Conservation (phyloP, 2,888 invertebrate genomes). For the Chouioia cunea region DNA sequence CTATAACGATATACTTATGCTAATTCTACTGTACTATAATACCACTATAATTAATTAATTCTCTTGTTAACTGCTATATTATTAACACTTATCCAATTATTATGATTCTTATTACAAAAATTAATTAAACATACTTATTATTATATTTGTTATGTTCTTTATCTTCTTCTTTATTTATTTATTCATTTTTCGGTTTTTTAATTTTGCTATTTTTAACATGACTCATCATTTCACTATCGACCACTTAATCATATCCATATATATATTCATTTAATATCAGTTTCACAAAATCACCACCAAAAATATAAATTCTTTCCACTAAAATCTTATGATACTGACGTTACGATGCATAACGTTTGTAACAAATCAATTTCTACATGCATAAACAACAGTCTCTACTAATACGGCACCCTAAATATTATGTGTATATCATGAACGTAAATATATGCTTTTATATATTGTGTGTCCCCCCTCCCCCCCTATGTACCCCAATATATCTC, state of each 20-base stretch:
- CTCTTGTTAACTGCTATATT: constrained; percentile 46
- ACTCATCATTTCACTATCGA: constrained; percentile 16
- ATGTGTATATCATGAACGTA: constrained; percentile 32
- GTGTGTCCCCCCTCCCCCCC: constrained; percentile 15
- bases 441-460: constrained; percentile 30
- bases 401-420: constrained; percentile 34
- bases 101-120: constrained; percentile 5
- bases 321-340: constrained; percentile 15
- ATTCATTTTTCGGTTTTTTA: constrained; percentile 17
- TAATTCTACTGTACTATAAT: constrained; percentile 42
- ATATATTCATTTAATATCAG: constrained; percentile 9
- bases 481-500: constrained; percentile 13
- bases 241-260: constrained; percentile 15
- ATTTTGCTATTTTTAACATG: constrained; percentile 32
- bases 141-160: constrained; percentile 1
- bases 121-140: too few species aligned
- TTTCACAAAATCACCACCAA: constrained; percentile 22
- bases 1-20: constrained; percentile 38
- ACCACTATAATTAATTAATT: constrained; percentile 46
- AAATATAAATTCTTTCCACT: constrained; percentile 7
- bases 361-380: constrained; percentile 35
- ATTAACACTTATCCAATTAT: too few species aligned
- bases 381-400: constrained; percentile 36
- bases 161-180: background rate
- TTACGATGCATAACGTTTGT: constrained; percentile 19